A percentile compares a stretch with the other conserved stretches of the same genome.
phyloP scores from a whole-genome alignment of 2,113 vertebrate species.

The Otus sunia region DNA sequence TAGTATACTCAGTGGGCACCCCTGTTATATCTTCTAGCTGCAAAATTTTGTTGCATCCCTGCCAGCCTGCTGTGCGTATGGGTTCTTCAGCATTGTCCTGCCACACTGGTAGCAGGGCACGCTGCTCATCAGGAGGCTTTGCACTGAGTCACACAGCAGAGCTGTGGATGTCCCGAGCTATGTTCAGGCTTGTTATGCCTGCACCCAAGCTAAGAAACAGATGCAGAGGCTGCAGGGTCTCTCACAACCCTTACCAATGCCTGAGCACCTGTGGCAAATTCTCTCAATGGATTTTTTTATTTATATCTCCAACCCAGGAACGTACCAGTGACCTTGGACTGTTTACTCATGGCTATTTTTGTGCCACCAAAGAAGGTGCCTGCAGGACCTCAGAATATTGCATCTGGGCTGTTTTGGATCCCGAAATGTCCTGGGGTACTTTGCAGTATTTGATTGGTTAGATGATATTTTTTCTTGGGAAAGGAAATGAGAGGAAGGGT shows the following conservation, averaged over 20 bases:
- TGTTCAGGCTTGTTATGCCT: background rate
- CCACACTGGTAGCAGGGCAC: background rate
- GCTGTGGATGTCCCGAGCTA: background rate
- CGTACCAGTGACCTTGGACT: background rate
- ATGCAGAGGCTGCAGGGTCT: background rate
- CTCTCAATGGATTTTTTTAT: background rate
- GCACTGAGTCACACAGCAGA: rapidly evolving
- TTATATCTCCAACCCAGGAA: background rate
- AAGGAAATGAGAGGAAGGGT: background rate
- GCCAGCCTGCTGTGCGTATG: background rate
- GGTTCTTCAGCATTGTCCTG: rapidly evolving
- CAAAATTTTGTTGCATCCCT: background rate
- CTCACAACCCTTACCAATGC: background rate
- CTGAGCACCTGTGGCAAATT: rapidly evolving
- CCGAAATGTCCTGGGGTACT: background rate
- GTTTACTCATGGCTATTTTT: background rate
- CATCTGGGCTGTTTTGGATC: background rate
- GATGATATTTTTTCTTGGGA: background rate
- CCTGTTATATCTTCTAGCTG: background rate
- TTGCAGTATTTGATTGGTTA: background rate
- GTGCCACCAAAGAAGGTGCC: background rate
- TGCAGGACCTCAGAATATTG: background rate
- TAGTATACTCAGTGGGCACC: background rate
- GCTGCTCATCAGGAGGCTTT: background rate
- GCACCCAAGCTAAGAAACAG: rapidly evolving